Percentiles rank a stretch among this genome's conserved stretches.
These are phyloP conservation scores for Coleophora deauratella DNA, from an alignment of 2,888 invertebrate genomes.

Conservation along the genomic window DNA sequence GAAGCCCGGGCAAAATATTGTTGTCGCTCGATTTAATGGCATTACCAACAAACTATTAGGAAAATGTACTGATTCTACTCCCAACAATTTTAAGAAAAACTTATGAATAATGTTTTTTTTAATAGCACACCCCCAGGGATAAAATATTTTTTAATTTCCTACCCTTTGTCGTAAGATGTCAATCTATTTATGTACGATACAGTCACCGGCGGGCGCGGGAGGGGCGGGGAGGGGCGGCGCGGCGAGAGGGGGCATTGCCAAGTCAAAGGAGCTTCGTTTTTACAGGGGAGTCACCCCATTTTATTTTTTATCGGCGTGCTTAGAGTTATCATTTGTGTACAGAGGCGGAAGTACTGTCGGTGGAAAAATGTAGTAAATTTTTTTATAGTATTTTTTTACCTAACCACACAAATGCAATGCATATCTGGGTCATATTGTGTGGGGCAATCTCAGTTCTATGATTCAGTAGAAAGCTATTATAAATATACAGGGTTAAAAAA, in stretches of 20 bases:
- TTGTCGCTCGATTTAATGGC: constrained; percentile 23
- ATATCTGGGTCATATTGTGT: too few relatives aligned
- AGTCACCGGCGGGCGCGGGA: too few relatives aligned
- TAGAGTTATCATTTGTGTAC: constrained; percentile 35
- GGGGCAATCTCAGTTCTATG: too few relatives aligned
- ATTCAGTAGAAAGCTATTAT: too few relatives aligned
- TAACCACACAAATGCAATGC: background rate
- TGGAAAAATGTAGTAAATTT: background rate
- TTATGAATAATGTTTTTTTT: too few relatives aligned
- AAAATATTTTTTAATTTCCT: background rate
- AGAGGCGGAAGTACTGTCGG: constrained; percentile 24
- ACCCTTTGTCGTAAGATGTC: background rate
- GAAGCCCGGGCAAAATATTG: constrained; percentile 43
- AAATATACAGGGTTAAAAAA: too few relatives aligned
- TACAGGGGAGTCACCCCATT: constrained; percentile 62
- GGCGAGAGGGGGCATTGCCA: constrained; percentile 38
- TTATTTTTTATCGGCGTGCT: constrained; percentile 49
- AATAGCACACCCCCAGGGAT: too few relatives aligned
- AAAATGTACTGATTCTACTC: too few relatives aligned
- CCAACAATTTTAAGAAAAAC: too few relatives aligned
- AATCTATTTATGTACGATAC: background rate
- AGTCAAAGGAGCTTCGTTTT: constrained; percentile 48
- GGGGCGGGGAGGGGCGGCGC: too few relatives aligned
- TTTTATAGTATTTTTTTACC: background rate
- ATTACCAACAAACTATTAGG: too few relatives aligned